phyloP scores from a whole-genome alignment of 2,113 vertebrate genomes.

The Pachyramphus minor region DNA sequence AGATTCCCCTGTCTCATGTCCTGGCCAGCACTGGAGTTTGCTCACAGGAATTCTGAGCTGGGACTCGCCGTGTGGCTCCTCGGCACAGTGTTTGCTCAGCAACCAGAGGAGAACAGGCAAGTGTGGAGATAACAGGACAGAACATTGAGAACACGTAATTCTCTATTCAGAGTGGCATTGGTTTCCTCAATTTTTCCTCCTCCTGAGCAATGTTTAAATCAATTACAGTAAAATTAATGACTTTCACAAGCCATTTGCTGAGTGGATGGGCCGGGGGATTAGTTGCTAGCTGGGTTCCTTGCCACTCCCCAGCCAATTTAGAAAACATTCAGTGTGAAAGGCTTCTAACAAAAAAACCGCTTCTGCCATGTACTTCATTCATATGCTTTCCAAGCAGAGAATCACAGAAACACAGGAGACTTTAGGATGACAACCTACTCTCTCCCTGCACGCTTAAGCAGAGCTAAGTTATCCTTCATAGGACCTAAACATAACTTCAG shows the following conservation, averaged over 20 bases:
- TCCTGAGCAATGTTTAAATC: background rate
- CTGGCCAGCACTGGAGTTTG: background rate
- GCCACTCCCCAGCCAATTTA: background rate
- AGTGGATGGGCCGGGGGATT: constrained; percentile 9
- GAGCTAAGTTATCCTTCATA: background rate
- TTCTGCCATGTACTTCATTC: background rate
- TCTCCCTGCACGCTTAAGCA: background rate
- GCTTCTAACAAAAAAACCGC: background rate
- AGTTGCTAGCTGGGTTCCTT: background rate
- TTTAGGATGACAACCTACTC: background rate
- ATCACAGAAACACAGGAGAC: background rate
- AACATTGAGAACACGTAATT: background rate
- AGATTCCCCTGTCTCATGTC: background rate
- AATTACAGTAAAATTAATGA: constrained; percentile 52
- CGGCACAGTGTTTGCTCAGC: background rate
- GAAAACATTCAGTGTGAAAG: background rate
- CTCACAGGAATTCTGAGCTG: background rate
- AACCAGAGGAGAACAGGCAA: background rate
- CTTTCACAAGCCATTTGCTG: background rate
- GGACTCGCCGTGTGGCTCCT: background rate
- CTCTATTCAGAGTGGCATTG: background rate
- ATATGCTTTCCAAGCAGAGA: background rate
- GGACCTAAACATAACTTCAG: background rate
- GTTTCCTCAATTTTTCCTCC: background rate
- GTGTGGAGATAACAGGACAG: background rate